A percentile compares a stretch with the other conserved stretches of the same genome.
phyloP scores from a whole-genome alignment of 2,113 vertebrate genomes.

The Chloropsis hardwickii region DNA sequence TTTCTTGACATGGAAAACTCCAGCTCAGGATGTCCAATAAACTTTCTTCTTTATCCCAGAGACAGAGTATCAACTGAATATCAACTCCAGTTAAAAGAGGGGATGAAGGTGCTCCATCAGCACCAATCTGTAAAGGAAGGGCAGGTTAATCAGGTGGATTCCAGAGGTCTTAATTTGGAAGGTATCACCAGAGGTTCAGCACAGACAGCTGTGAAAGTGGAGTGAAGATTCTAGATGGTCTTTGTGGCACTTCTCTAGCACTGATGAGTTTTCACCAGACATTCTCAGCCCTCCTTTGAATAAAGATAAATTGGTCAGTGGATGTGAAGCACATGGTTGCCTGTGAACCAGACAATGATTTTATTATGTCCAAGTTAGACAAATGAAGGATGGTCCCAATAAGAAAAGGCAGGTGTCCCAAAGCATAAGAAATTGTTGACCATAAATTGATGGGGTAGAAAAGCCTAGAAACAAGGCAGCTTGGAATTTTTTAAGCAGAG shows the following conservation, averaged over 20 bases:
- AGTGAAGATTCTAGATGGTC: not conserved
- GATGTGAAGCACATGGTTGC: not conserved
- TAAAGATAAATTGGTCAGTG: not conserved
- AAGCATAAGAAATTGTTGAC: not conserved
- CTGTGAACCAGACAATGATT: not conserved
- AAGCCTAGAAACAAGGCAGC: not conserved
- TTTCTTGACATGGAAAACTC: not conserved
- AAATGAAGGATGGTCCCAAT: not conserved
- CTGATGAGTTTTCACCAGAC: not conserved
- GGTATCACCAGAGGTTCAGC: not conserved
- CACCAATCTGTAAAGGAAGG: not conserved
- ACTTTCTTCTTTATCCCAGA: not conserved
- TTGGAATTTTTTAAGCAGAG: not conserved
- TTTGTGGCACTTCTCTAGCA: not conserved
- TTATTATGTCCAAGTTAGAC: not conserved
- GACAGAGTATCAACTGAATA: not conserved
- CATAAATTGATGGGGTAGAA: not conserved
- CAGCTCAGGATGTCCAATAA: not conserved
- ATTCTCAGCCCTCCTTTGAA: not conserved
- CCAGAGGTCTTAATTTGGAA: not conserved
- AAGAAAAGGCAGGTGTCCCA: not conserved
- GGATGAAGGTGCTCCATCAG: fast-evolving
- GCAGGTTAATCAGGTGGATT: not conserved
- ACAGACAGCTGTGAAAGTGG: not conserved
- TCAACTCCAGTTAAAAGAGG: not conserved